Evolutionary conservation across 2,113 vertebrate genomes (phyloP).

Genomic region (Pituophis catenifer): DNA sequence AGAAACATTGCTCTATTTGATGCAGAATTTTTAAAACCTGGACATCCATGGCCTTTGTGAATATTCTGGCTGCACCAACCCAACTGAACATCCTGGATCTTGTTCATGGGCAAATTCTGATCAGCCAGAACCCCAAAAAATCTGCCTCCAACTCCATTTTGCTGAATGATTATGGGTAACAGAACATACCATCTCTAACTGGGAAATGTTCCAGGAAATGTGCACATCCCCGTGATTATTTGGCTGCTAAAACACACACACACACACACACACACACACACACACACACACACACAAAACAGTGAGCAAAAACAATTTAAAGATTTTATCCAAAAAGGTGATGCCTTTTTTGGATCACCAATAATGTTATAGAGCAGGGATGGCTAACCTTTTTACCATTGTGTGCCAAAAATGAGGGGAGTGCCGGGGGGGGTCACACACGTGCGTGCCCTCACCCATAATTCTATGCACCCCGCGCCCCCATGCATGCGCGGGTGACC

Average conservation of each 20-base stretch:
- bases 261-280: too few relatives aligned
- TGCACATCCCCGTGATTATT: neutral
- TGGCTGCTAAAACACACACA: neutral
- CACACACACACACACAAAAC: neutral
- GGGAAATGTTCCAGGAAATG: neutral
- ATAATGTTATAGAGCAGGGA: neutral
- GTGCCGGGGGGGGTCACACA: too few relatives aligned
- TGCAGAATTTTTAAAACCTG: neutral
- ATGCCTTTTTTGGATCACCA: neutral
- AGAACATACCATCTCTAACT: neutral
- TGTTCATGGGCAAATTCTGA: neutral
- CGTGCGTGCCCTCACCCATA: too few relatives aligned
- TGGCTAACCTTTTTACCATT: too few relatives aligned
- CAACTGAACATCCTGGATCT: neutral
- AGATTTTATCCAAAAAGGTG: neutral
- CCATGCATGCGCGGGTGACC: too few relatives aligned
- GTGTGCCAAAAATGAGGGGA: too few relatives aligned
- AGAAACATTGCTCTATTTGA: neutral
- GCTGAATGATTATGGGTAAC: neutral
- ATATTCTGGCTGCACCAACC: neutral
- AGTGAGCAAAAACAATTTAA: neutral
- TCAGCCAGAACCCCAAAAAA: neutral
- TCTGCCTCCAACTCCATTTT: neutral
- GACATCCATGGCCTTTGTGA: neutral
- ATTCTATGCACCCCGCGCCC: too few relatives aligned